Evolutionary conservation across 2,888 invertebrate genomes (phyloP), one percentile per base, ranked within the genome.

Genomic region (Rhimphoctona megacephalus): DNA sequence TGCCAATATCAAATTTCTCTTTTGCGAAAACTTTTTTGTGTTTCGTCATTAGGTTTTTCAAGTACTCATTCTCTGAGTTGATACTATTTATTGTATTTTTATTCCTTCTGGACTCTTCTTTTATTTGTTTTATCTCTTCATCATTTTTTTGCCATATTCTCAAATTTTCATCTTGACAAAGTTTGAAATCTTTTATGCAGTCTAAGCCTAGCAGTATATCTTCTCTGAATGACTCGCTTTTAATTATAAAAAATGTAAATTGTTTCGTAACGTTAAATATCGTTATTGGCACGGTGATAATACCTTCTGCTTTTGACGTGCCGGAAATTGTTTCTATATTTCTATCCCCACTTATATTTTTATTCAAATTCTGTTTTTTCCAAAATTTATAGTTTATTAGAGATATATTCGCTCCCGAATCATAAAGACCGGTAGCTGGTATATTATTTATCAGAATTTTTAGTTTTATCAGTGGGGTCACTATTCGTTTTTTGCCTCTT

Each of bases 401-500:
- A 1, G 70, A 79, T 61, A 79, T 39, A 79, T 79, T 79, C 9
- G 78, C 78, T 69, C 30, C 78, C 22, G 78, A 78, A 43, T 83
- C 85, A 64, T 81, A 86, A 61, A 67, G 4, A 54, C 72, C 83
- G 8, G 39, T 74, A 22, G 77, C 83, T 66, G 70, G 67, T 46
- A 33, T 14, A 79, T 85, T 57, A 57, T 85, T 79, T 43, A 83
- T 64, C 19, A 66, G 46, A 46, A 87, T 79, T 87, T 79, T 82
- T 74, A 87, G 39, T 82, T 69, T 87, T 77, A 79, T 79, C 33
- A 79, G 79, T 57, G 79, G 54, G 78, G 78, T n/a, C 49, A 52
- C 78, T 49, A 80, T 79, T 83, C 81, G 86, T 86, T 85, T 86
- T 85, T 88, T 87, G 86, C 70, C 57, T 86, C 77, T 76, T 36